Evolutionary conservation across 2,797 vertebrate genomes (phyloP), one percentile per base, ranked within the genome.

Genomic region (Sebastes trivittatus): DNA sequence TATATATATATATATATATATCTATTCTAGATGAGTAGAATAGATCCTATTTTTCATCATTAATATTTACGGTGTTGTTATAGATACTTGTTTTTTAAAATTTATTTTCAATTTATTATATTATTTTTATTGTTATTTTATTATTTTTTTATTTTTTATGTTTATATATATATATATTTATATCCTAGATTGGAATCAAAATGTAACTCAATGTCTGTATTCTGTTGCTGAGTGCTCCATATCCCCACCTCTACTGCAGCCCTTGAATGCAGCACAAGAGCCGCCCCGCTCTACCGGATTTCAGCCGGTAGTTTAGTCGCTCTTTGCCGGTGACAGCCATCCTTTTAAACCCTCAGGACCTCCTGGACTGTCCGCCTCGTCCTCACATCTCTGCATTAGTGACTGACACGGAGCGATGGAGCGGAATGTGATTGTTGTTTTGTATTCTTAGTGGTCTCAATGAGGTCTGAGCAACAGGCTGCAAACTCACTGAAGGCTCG

Each of bases 391-490:
- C 71, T 72, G 56, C n/a, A 9, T 52, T 46, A n/a, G 6, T 5
- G 42, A 7, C 9, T n/a, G 1, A 14, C 22, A 7, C 22, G 27
- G 23, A 11, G 83, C 2, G 65, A 80, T 87, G 88, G 30, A 27
- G 70, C 60, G 62, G 59, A 23, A 55, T 65, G 54, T 23, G 0
- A n/a, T 1, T 13, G 72, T 22, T 42, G 38, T 46, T 16, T 46
- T 3, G 6, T 46, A 7, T n/a, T 38, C 22, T 42, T 49, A 68
- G 67, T 7, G 25, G 65, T 59, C 18, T 42, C 1, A 11, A 58
- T 65, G 84, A 65, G n/a, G 32, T 81, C 78, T 3, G 88, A 29
- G 88, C 89, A 90, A 92, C 86, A 88, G 86, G 89, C 77, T 58
- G 65, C 74, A 66, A 86, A 91, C 81, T 88, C 88, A 36, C 38